phyloP scores from a whole-genome alignment of 2,113 vertebrate genomes.

The Phrynosoma blainvillii region DNA sequence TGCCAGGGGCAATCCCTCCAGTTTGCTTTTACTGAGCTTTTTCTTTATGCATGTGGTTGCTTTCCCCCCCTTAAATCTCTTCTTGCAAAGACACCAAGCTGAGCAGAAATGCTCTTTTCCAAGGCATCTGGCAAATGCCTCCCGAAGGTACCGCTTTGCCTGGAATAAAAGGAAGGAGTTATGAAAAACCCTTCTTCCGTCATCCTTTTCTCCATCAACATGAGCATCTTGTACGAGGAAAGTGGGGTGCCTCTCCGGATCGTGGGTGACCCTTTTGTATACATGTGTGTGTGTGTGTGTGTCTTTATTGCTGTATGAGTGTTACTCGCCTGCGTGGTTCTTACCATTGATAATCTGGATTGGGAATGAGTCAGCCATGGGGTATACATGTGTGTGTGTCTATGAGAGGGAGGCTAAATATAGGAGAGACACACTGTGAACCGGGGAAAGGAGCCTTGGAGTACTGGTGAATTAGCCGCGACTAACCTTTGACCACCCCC shows the following conservation, averaged over 20 bases:
- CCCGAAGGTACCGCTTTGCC: background rate
- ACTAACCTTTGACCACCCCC: background rate
- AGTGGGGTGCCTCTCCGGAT: background rate
- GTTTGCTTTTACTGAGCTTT: background rate
- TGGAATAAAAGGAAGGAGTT: background rate
- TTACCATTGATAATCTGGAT: background rate
- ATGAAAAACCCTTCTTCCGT: too few relatives aligned
- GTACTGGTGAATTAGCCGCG: background rate
- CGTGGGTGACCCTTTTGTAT: background rate
- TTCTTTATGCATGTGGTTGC: background rate
- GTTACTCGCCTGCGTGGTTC: background rate
- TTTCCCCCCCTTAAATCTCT: too few relatives aligned
- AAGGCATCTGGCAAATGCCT: background rate
- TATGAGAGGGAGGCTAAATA: background rate
- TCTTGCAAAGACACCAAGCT: too few relatives aligned
- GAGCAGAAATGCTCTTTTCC: background rate
- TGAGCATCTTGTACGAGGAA: too few relatives aligned
- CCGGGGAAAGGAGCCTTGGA: background rate
- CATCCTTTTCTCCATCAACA: background rate
- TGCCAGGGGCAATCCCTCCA: background rate
- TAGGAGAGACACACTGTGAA: background rate
- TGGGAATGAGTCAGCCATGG: conserved; percentile 7
- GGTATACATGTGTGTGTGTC: background rate
- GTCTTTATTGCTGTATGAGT: too few relatives aligned
- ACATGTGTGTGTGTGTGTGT: background rate